Conservation (phyloP, 1,140 invertebrate genomes). For the Danaus melanippus region DNA sequence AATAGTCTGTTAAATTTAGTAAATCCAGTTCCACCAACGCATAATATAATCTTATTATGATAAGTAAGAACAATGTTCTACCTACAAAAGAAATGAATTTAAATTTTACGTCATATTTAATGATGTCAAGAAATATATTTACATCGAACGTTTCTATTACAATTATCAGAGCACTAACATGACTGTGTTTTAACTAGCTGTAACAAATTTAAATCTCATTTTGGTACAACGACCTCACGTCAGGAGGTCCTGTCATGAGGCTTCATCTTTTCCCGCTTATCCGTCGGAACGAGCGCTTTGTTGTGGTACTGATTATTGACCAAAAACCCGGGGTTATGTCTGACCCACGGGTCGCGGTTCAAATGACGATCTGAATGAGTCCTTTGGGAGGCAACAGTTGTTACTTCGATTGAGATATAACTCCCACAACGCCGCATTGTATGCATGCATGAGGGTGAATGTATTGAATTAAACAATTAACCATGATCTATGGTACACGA, state of each 20-base stretch:
- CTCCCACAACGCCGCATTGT: conserved; percentile 9
- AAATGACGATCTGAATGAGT: conserved; percentile 13
- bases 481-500: too few relatives aligned
- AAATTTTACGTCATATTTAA: too few relatives aligned
- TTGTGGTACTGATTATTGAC: conserved; percentile 20
- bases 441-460: background rate
- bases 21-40: too few relatives aligned
- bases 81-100: too few relatives aligned
- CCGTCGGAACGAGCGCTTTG: conserved; percentile 27
- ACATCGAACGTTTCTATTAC: too few relatives aligned
- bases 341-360: conserved; percentile 23
- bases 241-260: conserved; percentile 19
- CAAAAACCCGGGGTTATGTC: conserved; percentile 5
- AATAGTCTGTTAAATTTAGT: too few relatives aligned
- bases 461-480: too few relatives aligned
- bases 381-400: conserved; percentile 11
- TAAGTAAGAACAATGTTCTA: too few relatives aligned
- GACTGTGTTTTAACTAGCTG: conserved; percentile 11
- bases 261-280: conserved; percentile 40
- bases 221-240: conserved; percentile 14
- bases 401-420: conserved; percentile 15
- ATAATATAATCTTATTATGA: too few relatives aligned
- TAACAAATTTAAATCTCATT: conserved; percentile 17
- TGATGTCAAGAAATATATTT: too few relatives aligned
- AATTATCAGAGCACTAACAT: conserved; percentile 8